A percentile compares a stretch with the other conserved stretches of the same genome.
Evolutionary conservation across 2,797 vertebrate species (phyloP).

Genomic region (Periophthalmus magnuspinnatus): DNA sequence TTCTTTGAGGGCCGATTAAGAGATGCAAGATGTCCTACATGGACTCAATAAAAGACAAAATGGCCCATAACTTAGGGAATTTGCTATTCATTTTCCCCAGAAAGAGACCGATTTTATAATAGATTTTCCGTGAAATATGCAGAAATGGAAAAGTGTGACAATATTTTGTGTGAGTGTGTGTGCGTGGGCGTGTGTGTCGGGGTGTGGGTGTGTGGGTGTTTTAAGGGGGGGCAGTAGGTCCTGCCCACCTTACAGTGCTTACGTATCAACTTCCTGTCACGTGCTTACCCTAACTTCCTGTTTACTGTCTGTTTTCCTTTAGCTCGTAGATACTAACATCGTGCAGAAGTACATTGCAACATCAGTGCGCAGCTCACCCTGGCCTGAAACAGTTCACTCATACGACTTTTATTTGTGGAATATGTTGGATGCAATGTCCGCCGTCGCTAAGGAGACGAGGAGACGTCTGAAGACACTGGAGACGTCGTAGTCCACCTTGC

Average conservation of each 20-base stretch:
- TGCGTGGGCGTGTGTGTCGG: too few species aligned
- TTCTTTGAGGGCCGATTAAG: not conserved
- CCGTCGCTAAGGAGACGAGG: conserved; percentile 29
- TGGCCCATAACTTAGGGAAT: not conserved
- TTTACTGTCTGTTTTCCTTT: conserved; percentile 68
- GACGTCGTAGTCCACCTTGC: conserved; percentile 38
- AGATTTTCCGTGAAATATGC: too few species aligned
- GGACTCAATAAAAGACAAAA: not conserved
- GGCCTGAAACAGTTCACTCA: too few species aligned
- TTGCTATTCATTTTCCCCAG: not conserved
- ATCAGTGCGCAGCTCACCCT: conserved; percentile 1
- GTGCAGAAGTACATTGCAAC: conserved; percentile 44
- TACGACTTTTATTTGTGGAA: too few species aligned
- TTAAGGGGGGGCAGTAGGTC: too few species aligned
- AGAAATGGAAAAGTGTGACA: too few species aligned
- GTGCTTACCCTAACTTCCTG: conserved; percentile 73
- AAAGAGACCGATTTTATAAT: too few species aligned
- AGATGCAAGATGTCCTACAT: too few species aligned
- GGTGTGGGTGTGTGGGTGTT: too few species aligned
- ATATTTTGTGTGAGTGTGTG: too few species aligned
- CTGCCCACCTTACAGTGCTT: too few species aligned
- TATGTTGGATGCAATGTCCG: not conserved
- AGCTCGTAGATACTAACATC: conserved; percentile 22
- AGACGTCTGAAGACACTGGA: conserved; percentile 62
- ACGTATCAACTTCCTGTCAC: conserved; percentile 51